A percentile compares a stretch with the other conserved stretches of the same genome.
Conservation (phyloP, 1,140 invertebrate genomes). For the Drosophila kurseongensis region DNA sequence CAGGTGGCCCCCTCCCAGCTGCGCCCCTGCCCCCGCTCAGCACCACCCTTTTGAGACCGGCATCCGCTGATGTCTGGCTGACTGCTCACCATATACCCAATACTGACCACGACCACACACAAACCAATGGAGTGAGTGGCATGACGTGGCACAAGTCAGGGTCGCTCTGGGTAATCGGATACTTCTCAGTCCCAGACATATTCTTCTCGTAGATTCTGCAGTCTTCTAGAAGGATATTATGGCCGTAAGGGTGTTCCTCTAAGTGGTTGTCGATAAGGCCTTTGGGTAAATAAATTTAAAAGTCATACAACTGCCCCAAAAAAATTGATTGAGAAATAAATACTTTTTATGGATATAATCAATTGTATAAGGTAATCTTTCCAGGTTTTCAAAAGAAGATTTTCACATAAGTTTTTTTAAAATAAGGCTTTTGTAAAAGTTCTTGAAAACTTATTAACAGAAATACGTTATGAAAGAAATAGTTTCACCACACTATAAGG, state of each 20-base stretch:
- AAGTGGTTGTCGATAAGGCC: neutral
- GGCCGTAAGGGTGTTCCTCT: neutral
- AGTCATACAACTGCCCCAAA: too few species aligned
- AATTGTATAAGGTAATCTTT: too few species aligned
- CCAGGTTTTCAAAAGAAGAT: too few species aligned
- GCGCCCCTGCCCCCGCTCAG: neutral
- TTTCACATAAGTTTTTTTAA: too few species aligned
- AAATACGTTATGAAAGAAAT: too few species aligned
- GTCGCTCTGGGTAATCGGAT: slow-evolving; percentile 41
- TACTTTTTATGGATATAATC: too few species aligned
- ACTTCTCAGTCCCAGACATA: slow-evolving; percentile 12
- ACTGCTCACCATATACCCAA: slow-evolving; percentile 5
- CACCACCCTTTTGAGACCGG: slow-evolving; percentile 28
- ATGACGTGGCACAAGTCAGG: slow-evolving; percentile 50
- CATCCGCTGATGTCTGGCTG: slow-evolving; percentile 36
- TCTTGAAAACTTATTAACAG: too few species aligned
- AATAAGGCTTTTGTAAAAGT: too few species aligned
- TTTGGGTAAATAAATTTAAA: too few species aligned
- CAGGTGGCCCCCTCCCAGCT: slow-evolving; percentile 17
- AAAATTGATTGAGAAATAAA: too few species aligned
- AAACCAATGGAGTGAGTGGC: slow-evolving; percentile 7
- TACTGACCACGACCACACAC: slow-evolving; percentile 45
- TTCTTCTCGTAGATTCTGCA: slow-evolving; percentile 1
- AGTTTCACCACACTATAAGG: neutral
- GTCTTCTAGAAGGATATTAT: slow-evolving; percentile 10